phyloP scores from a whole-genome alignment of 2,888 invertebrate species.

The Hypolimnas misippus region DNA sequence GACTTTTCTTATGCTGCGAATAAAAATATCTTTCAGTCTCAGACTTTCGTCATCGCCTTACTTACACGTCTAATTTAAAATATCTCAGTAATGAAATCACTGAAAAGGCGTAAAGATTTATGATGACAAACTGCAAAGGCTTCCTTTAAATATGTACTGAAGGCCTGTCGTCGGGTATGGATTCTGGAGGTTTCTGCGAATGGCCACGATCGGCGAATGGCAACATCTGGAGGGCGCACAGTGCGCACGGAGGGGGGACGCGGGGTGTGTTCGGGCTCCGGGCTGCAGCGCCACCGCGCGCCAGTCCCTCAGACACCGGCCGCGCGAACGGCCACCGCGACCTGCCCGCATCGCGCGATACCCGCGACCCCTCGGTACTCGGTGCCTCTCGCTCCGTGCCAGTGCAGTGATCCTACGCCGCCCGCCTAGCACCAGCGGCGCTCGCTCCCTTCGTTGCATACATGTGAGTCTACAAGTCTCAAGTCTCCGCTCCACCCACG shows the following conservation, averaged over 20 bases:
- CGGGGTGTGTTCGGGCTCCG: constrained; percentile 73
- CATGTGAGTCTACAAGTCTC: constrained; percentile 69
- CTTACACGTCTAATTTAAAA: constrained; percentile 25
- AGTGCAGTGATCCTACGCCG: constrained; percentile 63
- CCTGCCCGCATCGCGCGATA: constrained; percentile 53
- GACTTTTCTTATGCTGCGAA: background rate
- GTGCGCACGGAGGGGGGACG: constrained; percentile 61
- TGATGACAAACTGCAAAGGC: constrained; percentile 38
- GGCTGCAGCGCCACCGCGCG: constrained; percentile 65
- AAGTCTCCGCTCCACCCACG: constrained; percentile 44
- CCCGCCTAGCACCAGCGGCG: constrained; percentile 68
- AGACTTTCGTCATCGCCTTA: constrained; percentile 20
- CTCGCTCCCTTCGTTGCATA: constrained; percentile 60
- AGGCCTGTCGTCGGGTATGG: constrained; percentile 37
- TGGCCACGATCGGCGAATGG: constrained; percentile 42
- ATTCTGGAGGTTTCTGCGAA: constrained; percentile 64
- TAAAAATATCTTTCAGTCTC: constrained; percentile 8
- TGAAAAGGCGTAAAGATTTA: constrained; percentile 27
- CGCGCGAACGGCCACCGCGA: constrained; percentile 81
- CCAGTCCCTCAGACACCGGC: constrained; percentile 83
- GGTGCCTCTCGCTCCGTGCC: constrained; percentile 45
- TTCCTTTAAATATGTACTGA: constrained; percentile 22
- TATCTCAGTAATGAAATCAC: constrained; percentile 21
- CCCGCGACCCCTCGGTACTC: constrained; percentile 42
- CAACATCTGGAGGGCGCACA: constrained; percentile 74